Conservation (phyloP, 2,113 vertebrate genomes). For the Notothenia rossii region DNA sequence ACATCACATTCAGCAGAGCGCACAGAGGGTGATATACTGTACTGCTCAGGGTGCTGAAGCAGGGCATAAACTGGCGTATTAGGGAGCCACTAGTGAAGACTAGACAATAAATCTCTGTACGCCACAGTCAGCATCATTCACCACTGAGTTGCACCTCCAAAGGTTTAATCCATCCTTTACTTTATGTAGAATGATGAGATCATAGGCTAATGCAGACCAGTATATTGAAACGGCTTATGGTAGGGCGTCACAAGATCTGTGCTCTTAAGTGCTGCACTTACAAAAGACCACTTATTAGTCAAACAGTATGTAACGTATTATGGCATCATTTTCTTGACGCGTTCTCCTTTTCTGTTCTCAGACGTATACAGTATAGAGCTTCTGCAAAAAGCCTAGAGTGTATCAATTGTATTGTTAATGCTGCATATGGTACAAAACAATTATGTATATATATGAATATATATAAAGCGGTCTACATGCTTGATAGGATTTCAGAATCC, state of each 20-base stretch:
- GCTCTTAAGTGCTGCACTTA: neutral
- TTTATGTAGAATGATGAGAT: slow-evolving; percentile 15
- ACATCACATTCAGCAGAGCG: slow-evolving; percentile 32
- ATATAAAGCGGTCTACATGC: neutral
- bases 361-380: no score
- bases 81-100: slow-evolving; percentile 25
- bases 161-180: slow-evolving; percentile 17
- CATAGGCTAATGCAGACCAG: slow-evolving; percentile 9
- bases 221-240: neutral
- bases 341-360: neutral
- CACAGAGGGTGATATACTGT: slow-evolving; percentile 11
- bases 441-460: no score
- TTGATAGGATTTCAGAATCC: neutral
- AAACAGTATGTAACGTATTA: neutral
- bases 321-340: neutral
- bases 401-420: no score
- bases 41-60: slow-evolving; percentile 48
- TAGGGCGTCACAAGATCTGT: neutral
- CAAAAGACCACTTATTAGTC: neutral
- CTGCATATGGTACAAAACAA: no score
- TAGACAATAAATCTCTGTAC: slow-evolving; percentile 43
- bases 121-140: slow-evolving; percentile 38
- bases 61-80: slow-evolving; percentile 43
- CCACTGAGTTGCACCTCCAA: neutral
- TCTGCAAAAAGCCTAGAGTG: neutral